These are phyloP conservation scores for Colletes collaris DNA, from an alignment of 2,888 invertebrate genomes.

Conservation along the genomic window DNA sequence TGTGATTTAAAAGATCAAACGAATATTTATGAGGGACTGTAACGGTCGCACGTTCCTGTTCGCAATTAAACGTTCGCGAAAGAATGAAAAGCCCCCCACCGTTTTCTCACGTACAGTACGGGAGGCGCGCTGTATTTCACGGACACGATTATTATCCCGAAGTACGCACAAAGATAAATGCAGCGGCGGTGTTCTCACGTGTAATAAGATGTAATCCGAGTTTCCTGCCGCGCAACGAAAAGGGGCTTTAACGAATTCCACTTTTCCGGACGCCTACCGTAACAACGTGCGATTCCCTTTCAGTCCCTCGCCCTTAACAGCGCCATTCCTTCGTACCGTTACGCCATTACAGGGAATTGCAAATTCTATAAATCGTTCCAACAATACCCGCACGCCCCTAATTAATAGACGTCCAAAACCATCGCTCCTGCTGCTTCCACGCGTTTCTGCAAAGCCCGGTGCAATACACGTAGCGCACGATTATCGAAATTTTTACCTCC, in stretches of 20 bases:
- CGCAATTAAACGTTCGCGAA: conserved; percentile 6
- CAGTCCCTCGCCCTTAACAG: neutral
- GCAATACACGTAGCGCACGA: too few relatives aligned
- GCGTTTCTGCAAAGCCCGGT: too few relatives aligned
- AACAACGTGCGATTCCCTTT: conserved; percentile 8
- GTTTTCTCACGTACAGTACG: conserved; percentile 38
- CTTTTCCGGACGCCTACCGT: conserved; percentile 34
- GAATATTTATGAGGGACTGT: neutral
- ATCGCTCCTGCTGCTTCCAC: too few relatives aligned
- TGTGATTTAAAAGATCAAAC: neutral
- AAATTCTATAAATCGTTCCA: too few relatives aligned
- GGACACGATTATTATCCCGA: conserved; percentile 59
- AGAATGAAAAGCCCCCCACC: conserved; percentile 7
- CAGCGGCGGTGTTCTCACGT: conserved; percentile 49
- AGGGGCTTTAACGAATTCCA: conserved; percentile 45
- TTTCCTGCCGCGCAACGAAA: conserved; percentile 56
- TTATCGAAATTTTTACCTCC: too few relatives aligned
- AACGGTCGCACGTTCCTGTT: neutral
- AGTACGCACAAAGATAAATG: conserved; percentile 53
- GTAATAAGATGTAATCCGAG: conserved; percentile 62
- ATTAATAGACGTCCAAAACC: too few relatives aligned
- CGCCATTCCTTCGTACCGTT: too few relatives aligned
- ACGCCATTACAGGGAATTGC: too few relatives aligned
- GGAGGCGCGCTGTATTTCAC: conserved; percentile 32
- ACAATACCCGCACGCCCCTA: too few relatives aligned